A percentile compares a stretch with the other conserved stretches of the same genome.
phyloP scores from a whole-genome alignment of 2,113 vertebrate species.

The Vombatus ursinus region DNA sequence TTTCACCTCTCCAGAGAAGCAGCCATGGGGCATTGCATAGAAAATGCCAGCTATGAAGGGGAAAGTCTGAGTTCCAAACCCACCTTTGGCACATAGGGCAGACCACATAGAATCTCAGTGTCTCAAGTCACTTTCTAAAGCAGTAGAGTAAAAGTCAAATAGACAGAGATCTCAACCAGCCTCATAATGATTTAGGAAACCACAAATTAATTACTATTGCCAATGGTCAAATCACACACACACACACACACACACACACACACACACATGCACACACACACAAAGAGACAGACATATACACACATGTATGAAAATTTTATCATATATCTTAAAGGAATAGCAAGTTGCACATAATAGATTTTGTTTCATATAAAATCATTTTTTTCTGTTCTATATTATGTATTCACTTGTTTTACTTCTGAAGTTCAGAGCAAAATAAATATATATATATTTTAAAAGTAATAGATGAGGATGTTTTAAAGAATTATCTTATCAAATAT shows the following conservation, averaged over 20 bases:
- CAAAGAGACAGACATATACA: too few species aligned
- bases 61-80: neutral
- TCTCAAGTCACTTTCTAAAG: neutral
- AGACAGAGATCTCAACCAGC: neutral
- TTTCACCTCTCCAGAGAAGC: neutral
- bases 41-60: neutral
- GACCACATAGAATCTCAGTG: neutral
- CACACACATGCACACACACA: too few species aligned
- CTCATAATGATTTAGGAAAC: neutral
- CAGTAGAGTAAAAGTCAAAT: neutral
- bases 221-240: neutral
- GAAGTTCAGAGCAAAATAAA: too few species aligned
- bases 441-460: neutral
- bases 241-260: too few species aligned
- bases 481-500: neutral
- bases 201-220: neutral
- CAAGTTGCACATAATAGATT: neutral
- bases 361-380: neutral
- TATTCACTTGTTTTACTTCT: neutral
- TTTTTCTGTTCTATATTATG: neutral
- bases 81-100: neutral
- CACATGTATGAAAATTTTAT: neutral
- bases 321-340: neutral
- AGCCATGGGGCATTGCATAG: neutral
- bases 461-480: neutral